Evolutionary conservation across 1,140 invertebrate genomes (phyloP).

Genomic region (Galendromus occidentalis): DNA sequence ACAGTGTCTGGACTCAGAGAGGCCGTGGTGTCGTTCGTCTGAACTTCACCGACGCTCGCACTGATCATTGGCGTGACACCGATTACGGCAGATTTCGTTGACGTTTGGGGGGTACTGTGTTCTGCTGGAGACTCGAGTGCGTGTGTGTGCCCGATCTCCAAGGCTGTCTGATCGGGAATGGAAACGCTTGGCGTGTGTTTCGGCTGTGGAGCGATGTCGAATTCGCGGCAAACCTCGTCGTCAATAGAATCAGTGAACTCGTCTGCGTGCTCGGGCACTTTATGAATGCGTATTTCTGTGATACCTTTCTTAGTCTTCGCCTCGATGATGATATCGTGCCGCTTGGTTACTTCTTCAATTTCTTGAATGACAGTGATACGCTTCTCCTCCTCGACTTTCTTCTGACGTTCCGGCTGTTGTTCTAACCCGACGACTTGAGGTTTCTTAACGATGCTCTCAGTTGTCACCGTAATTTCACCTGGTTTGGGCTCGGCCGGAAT

Average conservation of each 20-base stretch:
- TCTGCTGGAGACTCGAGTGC: neutral
- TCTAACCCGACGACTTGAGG: neutral
- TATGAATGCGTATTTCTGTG: constrained; percentile 1
- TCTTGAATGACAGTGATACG: neutral
- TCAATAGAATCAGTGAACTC: constrained; percentile 3
- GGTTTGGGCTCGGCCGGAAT: neutral
- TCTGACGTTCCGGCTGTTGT: neutral
- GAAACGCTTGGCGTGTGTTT: neutral
- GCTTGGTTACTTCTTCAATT: neutral
- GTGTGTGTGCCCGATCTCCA: neutral
- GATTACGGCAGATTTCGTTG: neutral
- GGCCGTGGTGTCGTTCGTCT: neutral
- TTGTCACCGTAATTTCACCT: neutral
- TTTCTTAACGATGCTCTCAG: neutral
- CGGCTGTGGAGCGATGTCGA: neutral
- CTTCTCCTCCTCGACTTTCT: neutral
- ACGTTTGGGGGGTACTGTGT: neutral
- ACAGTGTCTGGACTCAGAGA: neutral
- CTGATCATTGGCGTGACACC: neutral
- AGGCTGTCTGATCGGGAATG: neutral
- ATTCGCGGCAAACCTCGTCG: neutral
- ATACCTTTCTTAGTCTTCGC: constrained; percentile 5
- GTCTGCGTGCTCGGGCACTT: constrained; percentile 6
- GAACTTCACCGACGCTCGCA: neutral
- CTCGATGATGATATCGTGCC: constrained; percentile 10